A percentile compares a stretch with the other conserved stretches of the same genome.
Conservation (phyloP, 2,113 vertebrate species). For the Notiomystis cincta region DNA sequence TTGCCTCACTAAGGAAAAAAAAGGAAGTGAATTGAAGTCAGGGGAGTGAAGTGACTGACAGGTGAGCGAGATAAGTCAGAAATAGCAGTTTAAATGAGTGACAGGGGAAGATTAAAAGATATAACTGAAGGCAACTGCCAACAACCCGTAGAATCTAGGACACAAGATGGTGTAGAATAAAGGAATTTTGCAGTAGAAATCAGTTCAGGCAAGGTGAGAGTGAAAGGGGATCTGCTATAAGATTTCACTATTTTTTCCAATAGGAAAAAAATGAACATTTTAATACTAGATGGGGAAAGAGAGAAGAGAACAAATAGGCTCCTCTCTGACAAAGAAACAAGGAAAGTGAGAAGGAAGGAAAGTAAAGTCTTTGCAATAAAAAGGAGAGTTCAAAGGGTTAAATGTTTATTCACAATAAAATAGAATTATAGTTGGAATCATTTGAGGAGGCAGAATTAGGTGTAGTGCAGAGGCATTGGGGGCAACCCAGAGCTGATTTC, state of each 20-base stretch:
- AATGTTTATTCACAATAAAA: not conserved
- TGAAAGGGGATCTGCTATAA: not conserved
- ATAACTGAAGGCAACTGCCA: constrained; percentile 16
- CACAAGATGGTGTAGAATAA: not conserved
- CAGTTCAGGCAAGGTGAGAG: not conserved
- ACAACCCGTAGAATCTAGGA: not conserved
- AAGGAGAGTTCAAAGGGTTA: not conserved
- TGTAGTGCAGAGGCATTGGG: not conserved
- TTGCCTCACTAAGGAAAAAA: not conserved
- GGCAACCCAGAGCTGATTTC: not conserved
- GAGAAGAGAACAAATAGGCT: not conserved
- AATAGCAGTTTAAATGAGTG: constrained; percentile 34
- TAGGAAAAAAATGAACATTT: not conserved
- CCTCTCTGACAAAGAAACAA: not conserved
- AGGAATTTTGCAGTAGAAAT: not conserved
- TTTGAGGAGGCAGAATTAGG: not conserved
- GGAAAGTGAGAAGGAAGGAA: not conserved
- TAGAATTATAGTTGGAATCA: not conserved
- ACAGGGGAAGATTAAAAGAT: constrained; percentile 60
- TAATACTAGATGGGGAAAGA: not conserved
- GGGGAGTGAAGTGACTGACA: constrained; percentile 39
- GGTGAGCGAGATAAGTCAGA: constrained; percentile 45
- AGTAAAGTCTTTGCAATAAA: not conserved
- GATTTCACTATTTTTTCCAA: not conserved
- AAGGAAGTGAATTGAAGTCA: constrained; percentile 24